Conservation (phyloP, 23 tunicate genomes). For the Oikopleura dioica region DNA sequence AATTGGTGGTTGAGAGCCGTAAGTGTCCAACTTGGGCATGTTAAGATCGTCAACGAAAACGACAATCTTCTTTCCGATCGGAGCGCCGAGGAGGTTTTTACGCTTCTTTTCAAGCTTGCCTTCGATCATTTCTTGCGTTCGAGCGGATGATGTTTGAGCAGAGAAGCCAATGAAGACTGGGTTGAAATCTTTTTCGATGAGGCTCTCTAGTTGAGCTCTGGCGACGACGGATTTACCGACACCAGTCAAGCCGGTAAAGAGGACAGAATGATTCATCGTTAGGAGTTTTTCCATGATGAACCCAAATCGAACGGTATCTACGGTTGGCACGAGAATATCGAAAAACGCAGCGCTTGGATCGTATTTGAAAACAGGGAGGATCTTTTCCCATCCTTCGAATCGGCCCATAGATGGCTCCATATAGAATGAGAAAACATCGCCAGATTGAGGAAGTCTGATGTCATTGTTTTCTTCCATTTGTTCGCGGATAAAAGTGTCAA, state of each 20-base stretch:
- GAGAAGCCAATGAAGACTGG: constrained; percentile 90
- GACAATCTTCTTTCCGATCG: constrained; percentile 53
- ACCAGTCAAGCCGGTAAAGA: constrained; percentile 87
- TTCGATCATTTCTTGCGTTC: constrained; percentile 93
- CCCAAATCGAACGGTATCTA: constrained; percentile 85
- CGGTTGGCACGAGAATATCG: constrained; percentile 91
- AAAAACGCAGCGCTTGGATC: constrained; percentile 54
- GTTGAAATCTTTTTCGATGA: constrained; percentile 43
- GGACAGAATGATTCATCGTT: constrained; percentile 47
- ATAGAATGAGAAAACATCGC: constrained; percentile 2
- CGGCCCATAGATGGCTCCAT: constrained; percentile 10
- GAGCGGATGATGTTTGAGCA: constrained; percentile 71
- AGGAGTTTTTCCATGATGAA: constrained; percentile 91
- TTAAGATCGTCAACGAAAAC: constrained; percentile 96
- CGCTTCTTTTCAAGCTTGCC: constrained; percentile 83
- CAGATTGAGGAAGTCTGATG: not conserved
- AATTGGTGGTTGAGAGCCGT: constrained; percentile 97
- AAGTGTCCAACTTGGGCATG: constrained; percentile 97
- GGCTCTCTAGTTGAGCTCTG: constrained; percentile 76
- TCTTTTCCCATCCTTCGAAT: constrained; percentile 45
- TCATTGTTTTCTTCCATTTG: constrained; percentile 66
- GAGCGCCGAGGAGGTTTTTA: constrained; percentile 95
- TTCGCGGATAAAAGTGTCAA: constrained; percentile 54
- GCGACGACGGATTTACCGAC: constrained; percentile 99
- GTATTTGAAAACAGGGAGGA: constrained; percentile 64